Evolutionary conservation across 2,797 vertebrate genomes (phyloP), one percentile per base, ranked within the genome.

Genomic region (Neopelma chrysocephalum): DNA sequence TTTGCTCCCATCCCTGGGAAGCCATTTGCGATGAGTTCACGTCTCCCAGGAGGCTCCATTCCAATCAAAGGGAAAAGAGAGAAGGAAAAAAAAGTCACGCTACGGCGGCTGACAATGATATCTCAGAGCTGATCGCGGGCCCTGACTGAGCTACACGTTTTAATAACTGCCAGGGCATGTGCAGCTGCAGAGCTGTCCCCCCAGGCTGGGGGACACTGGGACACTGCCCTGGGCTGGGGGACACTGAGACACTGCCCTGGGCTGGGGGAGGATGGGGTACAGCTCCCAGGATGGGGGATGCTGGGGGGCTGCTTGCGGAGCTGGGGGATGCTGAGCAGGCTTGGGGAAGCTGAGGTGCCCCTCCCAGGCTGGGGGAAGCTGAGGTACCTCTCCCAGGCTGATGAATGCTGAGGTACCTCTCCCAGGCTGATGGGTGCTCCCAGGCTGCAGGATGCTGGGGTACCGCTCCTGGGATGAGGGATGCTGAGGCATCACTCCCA

Each of bases 1-100:
- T 90, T 90, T 94, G 87, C 94, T 93, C 47, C 93, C 20, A 4
- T 90, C 73, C 94, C 90, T 53, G 64, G 75, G 91, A 96, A 90
- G 84, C 83, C 91, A 36, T 77, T 93, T 82, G 85, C 13, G 48
- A 77, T 29, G 82, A 93, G 95, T 66, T 95, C 94, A 36, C 69
- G 32, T 36, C 87, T 97, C 96, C 96, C 95, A 40, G 92, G 96
- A 94, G 97, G 89, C 89, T 76, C 82, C 6, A 42, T 62, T 93
- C 83, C 94, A 76, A 93, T 91, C 95, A 60, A 22, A 70, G 93
- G 51, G 81, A 89, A 76, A 87, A 43, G 90, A 73, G 57, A 54
- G 75, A 62, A 51, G 65, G 12, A 29, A 15, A 48, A 27, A 40
- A 43, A 45, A 64, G 79, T 56, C 69, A 68, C 15, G 29, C 62